A percentile compares a stretch with the other conserved stretches of the same genome.
Evolutionary conservation across 2,888 invertebrate species (phyloP).

Genomic region (Carpatolechia fugitivella): DNA sequence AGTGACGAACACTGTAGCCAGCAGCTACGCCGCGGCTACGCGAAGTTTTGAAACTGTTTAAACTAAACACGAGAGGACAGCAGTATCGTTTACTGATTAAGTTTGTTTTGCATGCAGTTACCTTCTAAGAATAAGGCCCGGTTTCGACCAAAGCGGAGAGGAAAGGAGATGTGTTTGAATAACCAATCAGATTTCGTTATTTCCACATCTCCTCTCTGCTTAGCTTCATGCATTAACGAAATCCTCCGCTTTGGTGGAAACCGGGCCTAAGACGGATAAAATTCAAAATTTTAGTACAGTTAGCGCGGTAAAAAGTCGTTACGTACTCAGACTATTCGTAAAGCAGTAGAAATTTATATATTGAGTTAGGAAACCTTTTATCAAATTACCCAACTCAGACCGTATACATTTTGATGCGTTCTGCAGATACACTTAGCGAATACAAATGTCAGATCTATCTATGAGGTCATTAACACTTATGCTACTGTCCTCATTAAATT

Average conservation of each 20-base stretch:
- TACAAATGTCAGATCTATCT: background rate
- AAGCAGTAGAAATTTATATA: background rate
- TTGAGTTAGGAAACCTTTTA: background rate
- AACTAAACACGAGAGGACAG: background rate
- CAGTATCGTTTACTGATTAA: background rate
- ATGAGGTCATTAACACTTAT: conserved; percentile 15
- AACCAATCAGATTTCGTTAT: too few species aligned
- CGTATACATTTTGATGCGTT: background rate
- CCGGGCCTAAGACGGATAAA: too few species aligned
- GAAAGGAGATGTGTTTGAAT: too few species aligned
- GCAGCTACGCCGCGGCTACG: background rate
- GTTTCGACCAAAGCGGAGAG: too few species aligned
- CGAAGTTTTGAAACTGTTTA: background rate
- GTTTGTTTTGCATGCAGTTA: background rate
- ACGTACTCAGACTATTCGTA: background rate
- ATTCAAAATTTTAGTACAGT: too few species aligned
- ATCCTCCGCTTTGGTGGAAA: too few species aligned
- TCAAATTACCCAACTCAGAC: too few species aligned
- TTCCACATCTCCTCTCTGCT: too few species aligned
- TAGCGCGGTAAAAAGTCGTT: too few species aligned
- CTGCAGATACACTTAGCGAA: background rate
- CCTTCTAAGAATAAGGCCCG: too few species aligned
- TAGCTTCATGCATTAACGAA: too few species aligned
- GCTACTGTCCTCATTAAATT: conserved; percentile 12
- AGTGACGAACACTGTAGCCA: background rate